Base-by-base conservation (phyloP, 2,888 invertebrate genomes). In the Limulus polyphemus region DNA sequence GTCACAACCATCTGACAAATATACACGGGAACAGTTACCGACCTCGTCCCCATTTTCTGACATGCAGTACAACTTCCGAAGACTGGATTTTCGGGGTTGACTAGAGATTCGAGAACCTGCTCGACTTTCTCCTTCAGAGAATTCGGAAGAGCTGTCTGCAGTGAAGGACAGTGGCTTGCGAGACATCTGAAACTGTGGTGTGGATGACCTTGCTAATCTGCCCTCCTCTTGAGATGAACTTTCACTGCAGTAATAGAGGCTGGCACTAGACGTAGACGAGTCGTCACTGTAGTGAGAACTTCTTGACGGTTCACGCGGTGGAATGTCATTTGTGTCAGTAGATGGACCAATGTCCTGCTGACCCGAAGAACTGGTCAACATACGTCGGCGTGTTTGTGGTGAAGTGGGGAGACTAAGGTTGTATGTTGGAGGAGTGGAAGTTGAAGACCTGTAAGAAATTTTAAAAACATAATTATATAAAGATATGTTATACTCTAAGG, bases 241-340 rank as follows among this genome's bases (percentile, higher is more conserved):
- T 47, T 64, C 62, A 47, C 57, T 48, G 10, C 52, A 60, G 54
- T 60, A 60, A 11, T 62, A 60, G 12, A 64, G 60, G 47, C 62
- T 62, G 55, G 62, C 55, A 5, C 62, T 58, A 56, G 64, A 64
- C 2, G 62, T 60, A 12, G 64, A 64, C 3, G 64, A 64, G 48
- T 65, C 65, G 46, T 65, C 65, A 32, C 65, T 63, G 60, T 57
- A 63, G 4, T 58, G 62, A 47, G 48, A 46, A n/a, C 48, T 14
- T 10, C 61, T 52, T 16, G 49, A 47, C 14, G 47, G 49, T 13
- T 54, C 47, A 1, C 59, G 59, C 0, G 55, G 50, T 1, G 58
- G 61, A 10, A 49, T 54, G 5, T 51, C 14, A 32, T 32, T 3
- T 2, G 32, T 32, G 32, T 32, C 32, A 32, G 32, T 32, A 32